Evolutionary conservation across 2,797 vertebrate genomes (phyloP).

Genomic region (Anabas testudineus): DNA sequence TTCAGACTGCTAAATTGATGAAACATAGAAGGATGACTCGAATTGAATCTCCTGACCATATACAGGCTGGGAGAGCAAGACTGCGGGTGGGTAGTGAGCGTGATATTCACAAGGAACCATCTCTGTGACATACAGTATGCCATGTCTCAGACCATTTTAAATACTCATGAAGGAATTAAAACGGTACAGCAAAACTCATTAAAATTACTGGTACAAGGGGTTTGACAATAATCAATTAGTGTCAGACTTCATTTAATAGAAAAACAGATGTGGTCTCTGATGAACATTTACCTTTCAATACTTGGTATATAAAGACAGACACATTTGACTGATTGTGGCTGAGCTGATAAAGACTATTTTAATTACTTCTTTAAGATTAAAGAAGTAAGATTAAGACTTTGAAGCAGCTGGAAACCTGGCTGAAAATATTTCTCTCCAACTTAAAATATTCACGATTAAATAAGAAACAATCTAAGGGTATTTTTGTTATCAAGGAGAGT

Average conservation of each 20-base stretch:
- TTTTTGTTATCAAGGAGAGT: too few species aligned
- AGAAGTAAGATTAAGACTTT: background rate
- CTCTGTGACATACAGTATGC: constrained; percentile 20
- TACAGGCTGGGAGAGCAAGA: constrained; percentile 2
- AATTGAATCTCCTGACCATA: constrained; percentile 19
- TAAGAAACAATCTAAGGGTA: background rate
- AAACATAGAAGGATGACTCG: constrained; percentile 20
- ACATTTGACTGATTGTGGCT: background rate
- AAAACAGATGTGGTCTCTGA: background rate
- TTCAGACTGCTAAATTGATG: constrained; percentile 35
- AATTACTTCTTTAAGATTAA: constrained; percentile 11
- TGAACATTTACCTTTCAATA: background rate
- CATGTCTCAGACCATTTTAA: constrained; percentile 28
- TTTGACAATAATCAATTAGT: background rate
- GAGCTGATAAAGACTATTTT: background rate
- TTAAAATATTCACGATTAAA: background rate
- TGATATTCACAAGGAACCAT: background rate
- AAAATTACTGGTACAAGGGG: background rate
- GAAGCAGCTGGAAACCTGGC: background rate
- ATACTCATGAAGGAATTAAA: constrained; percentile 11
- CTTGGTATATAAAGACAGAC: background rate
- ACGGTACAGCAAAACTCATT: background rate
- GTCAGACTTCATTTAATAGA: background rate
- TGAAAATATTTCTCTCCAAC: background rate
- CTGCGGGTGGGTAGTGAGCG: background rate